phyloP scores from a whole-genome alignment of 1,140 invertebrate species.

The Telenomus remus region DNA sequence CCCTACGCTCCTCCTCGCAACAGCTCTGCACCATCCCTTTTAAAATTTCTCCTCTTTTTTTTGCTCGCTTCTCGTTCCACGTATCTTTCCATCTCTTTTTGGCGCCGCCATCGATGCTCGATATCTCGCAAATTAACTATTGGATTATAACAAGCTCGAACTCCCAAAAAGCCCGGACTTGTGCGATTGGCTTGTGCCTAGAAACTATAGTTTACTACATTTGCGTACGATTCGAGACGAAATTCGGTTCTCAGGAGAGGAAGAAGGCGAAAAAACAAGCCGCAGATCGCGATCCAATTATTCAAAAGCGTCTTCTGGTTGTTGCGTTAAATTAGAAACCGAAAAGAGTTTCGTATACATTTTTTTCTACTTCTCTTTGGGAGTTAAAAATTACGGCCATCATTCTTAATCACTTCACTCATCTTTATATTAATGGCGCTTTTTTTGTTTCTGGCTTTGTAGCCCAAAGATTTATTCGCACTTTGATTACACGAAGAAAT shows the following conservation, averaged over 20 bases:
- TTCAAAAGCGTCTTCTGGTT: slow-evolving; percentile 30
- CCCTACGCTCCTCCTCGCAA: slow-evolving; percentile 58
- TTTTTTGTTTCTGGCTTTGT: slow-evolving; percentile 15
- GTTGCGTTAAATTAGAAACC: slow-evolving; percentile 39
- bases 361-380: slow-evolving; percentile 11
- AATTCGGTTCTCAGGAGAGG: background rate
- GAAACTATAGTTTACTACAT: slow-evolving; percentile 18
- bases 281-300: slow-evolving; percentile 41
- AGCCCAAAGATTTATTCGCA: slow-evolving; percentile 16
- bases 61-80: slow-evolving; percentile 11
- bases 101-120: slow-evolving; percentile 42
- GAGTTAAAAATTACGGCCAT: slow-evolving; percentile 27
- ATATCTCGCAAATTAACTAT: slow-evolving; percentile 47
- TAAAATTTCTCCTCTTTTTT: slow-evolving; percentile 19
- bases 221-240: slow-evolving; percentile 2
- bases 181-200: slow-evolving; percentile 1
- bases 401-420: slow-evolving; percentile 28
- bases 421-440: slow-evolving; percentile 22
- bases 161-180: slow-evolving; percentile 22
- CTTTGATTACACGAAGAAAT: slow-evolving; percentile 17
- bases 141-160: slow-evolving; percentile 40
- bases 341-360: slow-evolving; percentile 8
- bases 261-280: too few species aligned
- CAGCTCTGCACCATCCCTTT: slow-evolving; percentile 47
- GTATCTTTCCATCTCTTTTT: slow-evolving; percentile 32